Evolutionary conservation across 2,113 vertebrate species (phyloP).

Genomic region (Amblyopsis rosae): DNA sequence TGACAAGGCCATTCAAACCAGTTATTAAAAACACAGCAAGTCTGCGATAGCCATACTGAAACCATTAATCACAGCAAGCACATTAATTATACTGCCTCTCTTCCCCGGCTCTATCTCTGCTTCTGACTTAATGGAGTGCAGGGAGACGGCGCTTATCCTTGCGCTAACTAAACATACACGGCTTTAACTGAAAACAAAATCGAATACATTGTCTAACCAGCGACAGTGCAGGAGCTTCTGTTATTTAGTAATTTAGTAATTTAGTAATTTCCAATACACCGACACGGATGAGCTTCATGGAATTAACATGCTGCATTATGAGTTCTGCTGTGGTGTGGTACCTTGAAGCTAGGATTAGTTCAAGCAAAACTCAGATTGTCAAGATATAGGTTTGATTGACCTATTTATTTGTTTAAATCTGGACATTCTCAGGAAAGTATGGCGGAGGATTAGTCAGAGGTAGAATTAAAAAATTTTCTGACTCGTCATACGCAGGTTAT

Average conservation of each 20-base stretch:
- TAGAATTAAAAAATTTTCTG: slow-evolving; percentile 48
- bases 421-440: background rate
- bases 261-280: slow-evolving; percentile 40
- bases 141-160: slow-evolving; percentile 4
- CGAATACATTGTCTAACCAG: background rate
- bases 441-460: slow-evolving; percentile 55
- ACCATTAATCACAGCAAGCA: slow-evolving; percentile 65
- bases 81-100: slow-evolving; percentile 61
- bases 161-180: slow-evolving; percentile 4
- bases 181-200: slow-evolving; percentile 9
- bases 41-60: slow-evolving; percentile 56
- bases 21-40: slow-evolving; percentile 63
- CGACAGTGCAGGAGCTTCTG: background rate
- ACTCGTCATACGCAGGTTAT: slow-evolving; percentile 38
- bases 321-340: slow-evolving; percentile 49
- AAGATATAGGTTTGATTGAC: slow-evolving; percentile 39
- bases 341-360: slow-evolving; percentile 49
- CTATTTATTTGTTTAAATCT: no score
- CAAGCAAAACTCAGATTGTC: slow-evolving; percentile 48
- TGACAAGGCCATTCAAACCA: slow-evolving; percentile 45
- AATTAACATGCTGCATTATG: slow-evolving; percentile 50
- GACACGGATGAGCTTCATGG: slow-evolving; percentile 36
- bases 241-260: background rate
- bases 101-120: slow-evolving; percentile 11
- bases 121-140: slow-evolving; percentile 14